Evolutionary conservation across 1,140 invertebrate genomes (phyloP), one percentile per base, ranked within the genome.

Genomic region (Drosophila arizonae): DNA sequence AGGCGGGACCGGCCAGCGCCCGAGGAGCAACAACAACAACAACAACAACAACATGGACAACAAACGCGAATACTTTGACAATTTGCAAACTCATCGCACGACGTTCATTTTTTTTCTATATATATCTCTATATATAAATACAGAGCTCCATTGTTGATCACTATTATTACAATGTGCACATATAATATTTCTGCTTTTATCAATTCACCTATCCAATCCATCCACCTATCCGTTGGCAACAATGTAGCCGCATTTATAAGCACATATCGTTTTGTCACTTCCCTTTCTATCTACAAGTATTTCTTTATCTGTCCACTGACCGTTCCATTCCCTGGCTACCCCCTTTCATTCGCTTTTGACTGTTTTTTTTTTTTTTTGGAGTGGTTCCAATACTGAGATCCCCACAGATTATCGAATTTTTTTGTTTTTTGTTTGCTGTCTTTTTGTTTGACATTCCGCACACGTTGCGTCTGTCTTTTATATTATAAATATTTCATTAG

Each of bases 101-200:
- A 51, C 54, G 26, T 54, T 15, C 55, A 28, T 13, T 43, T 54
- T 17, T 43, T 46, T 52, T 33, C 33, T 33, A 5, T 9, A 33
- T 33, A 33, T 9, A 33, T 9, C 10, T 33, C 17, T 52, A 50
- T 15, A 45, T 28, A 64, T 70, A 72, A 65, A 65, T 50, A 70
- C 61, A 50, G 54, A 39, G 48, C 51, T 48, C 54, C 41, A 52
- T 33, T 67, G 46, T 61, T 60, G 64, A 68, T 72, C 57, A 55
- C 55, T 68, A 50, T 62, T 62, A 68, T 68, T 72, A 72, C 64
- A 68, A 50, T 72, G 70, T 72, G 24, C 48, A 55, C 48, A 67
- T 39, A 60, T 55, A 55, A 41, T 26, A 33, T 68, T 33, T 55
- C 43, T 60, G 28, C 36, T 30, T 28, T 51, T 57, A 45, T 71